Evolutionary conservation across 2,797 vertebrate species (phyloP).

Genomic region (Hemitrygon akajei): DNA sequence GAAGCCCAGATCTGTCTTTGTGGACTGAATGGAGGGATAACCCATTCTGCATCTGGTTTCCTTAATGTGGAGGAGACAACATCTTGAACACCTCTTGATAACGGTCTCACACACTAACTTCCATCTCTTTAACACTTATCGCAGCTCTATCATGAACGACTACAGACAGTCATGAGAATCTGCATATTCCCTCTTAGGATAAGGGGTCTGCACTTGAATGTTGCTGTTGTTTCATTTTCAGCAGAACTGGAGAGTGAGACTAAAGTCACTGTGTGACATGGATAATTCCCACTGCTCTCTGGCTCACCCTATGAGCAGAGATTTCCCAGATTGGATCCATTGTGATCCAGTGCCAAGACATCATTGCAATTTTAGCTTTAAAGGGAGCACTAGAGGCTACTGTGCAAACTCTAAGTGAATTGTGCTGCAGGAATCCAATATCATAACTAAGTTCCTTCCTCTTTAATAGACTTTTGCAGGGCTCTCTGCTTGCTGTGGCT

Average conservation of each 20-base stretch:
- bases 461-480: neutral
- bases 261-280: neutral
- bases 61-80: no score
- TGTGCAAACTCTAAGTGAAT: neutral
- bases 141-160: neutral
- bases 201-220: neutral
- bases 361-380: neutral
- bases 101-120: no score
- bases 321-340: no score
- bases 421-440: neutral
- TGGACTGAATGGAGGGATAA: no score
- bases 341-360: neutral
- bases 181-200: neutral
- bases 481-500: neutral
- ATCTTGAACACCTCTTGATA: no score
- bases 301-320: neutral
- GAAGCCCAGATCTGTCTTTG: no score
- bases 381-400: neutral
- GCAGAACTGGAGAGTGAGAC: neutral
- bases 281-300: neutral
- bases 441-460: neutral
- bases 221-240: neutral
- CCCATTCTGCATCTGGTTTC: no score
- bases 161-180: neutral
- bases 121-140: no score